Evolutionary conservation across 2,888 invertebrate genomes (phyloP).

Genomic region (Bursaphelenchus okinawaensis): DNA sequence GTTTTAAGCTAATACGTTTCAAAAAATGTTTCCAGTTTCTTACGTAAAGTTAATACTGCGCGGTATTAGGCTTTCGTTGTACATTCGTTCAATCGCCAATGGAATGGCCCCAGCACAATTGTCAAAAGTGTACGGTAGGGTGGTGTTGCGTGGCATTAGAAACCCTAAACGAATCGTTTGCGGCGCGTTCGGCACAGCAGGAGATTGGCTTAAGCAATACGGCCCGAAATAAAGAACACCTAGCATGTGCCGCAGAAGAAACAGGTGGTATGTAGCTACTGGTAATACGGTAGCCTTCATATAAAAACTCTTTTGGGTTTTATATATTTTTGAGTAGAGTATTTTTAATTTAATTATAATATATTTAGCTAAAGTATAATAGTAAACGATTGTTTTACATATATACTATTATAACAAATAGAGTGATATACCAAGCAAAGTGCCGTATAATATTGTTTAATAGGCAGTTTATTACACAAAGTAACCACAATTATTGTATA

Average conservation of each 20-base stretch:
- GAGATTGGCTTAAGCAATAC: background rate
- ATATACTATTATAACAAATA: too few species aligned
- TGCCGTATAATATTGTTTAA: too few species aligned
- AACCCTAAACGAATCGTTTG: conserved; percentile 66
- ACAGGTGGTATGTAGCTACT: background rate
- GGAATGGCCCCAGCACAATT: conserved; percentile 36
- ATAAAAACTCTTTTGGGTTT: too few species aligned
- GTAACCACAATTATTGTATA: too few species aligned
- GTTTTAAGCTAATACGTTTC: background rate
- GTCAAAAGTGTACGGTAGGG: conserved; percentile 12
- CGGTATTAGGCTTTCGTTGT: conserved; percentile 31
- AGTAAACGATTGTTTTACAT: too few species aligned
- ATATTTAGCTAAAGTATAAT: too few species aligned
- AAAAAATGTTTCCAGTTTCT: too few species aligned
- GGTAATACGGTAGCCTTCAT: background rate
- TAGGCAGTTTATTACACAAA: too few species aligned
- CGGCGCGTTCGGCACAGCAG: background rate
- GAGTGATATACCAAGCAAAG: too few species aligned
- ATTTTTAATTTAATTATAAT: too few species aligned
- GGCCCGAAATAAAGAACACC: background rate
- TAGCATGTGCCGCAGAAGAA: background rate
- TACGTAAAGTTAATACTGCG: conserved; percentile 30
- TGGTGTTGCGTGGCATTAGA: conserved; percentile 28
- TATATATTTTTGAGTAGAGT: too few species aligned
- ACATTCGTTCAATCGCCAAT: conserved; percentile 34